Evolutionary conservation across 2,113 vertebrate genomes (phyloP).

Genomic region (Panthera leo): DNA sequence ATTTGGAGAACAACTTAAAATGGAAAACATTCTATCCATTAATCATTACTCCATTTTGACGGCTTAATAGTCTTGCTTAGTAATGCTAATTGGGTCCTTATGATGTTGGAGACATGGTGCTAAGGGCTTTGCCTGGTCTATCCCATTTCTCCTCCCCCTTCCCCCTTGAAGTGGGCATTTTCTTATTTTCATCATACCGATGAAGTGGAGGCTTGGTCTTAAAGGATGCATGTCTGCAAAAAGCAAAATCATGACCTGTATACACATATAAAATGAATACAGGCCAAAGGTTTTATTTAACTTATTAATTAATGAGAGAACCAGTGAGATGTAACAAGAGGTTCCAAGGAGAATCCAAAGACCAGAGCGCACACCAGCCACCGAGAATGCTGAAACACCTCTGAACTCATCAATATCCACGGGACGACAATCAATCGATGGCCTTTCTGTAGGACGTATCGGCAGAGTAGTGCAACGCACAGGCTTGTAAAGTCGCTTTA

Average conservation of each 20-base stretch:
- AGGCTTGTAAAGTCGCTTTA: neutral
- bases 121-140: neutral
- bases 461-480: neutral
- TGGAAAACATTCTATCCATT: neutral
- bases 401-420: neutral
- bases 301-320: neutral
- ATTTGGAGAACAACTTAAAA: neutral
- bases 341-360: neutral
- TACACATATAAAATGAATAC: neutral
- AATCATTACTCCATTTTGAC: neutral
- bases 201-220: neutral
- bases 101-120: rapidly evolving
- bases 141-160: neutral
- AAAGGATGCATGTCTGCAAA: neutral
- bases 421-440: rapidly evolving
- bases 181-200: neutral
- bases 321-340: neutral
- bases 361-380: too few species aligned
- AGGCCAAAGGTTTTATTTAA: neutral
- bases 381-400: too few species aligned
- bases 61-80: neutral
- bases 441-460: neutral
- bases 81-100: neutral
- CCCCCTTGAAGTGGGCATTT: neutral
- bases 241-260: neutral